These are phyloP conservation scores for Phrynocephalus versicolor DNA, from an alignment of 2,113 vertebrate species.

Conservation along the genomic window DNA sequence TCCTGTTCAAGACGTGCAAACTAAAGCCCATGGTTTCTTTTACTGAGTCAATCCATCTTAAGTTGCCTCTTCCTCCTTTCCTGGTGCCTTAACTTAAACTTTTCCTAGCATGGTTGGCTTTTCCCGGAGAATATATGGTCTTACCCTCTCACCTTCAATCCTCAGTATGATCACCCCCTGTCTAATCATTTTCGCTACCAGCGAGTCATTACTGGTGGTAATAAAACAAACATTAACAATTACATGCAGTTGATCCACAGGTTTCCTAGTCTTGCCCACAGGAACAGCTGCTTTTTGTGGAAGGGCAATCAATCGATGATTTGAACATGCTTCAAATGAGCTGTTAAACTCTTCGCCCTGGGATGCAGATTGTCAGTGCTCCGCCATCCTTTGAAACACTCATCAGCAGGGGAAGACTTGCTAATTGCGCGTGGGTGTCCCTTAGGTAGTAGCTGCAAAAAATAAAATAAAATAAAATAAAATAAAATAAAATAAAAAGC, in stretches of 20 bases:
- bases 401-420: conserved; percentile 29
- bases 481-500: too few relatives aligned
- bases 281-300: conserved; percentile 56
- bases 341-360: conserved; percentile 54
- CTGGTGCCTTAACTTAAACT: background rate
- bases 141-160: too few relatives aligned
- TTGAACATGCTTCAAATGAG: conserved; percentile 55
- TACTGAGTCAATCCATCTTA: too few relatives aligned
- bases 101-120: background rate
- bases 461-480: too few relatives aligned
- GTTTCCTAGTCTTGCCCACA: conserved; percentile 45
- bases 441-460: background rate
- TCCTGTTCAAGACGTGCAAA: too few relatives aligned
- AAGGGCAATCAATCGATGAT: conserved; percentile 44
- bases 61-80: too few relatives aligned
- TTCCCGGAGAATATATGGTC: conserved; percentile 2
- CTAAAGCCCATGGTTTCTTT: too few relatives aligned
- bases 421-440: conserved; percentile 30
- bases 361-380: conserved; percentile 32
- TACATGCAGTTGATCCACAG: conserved; percentile 19
- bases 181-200: too few relatives aligned
- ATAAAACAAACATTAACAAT: conserved; percentile 6
- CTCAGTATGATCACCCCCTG: too few relatives aligned
- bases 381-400: conserved; percentile 37
- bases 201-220: too few relatives aligned